Conservation (phyloP, 2,888 invertebrate species). For the Acleris emargana region DNA sequence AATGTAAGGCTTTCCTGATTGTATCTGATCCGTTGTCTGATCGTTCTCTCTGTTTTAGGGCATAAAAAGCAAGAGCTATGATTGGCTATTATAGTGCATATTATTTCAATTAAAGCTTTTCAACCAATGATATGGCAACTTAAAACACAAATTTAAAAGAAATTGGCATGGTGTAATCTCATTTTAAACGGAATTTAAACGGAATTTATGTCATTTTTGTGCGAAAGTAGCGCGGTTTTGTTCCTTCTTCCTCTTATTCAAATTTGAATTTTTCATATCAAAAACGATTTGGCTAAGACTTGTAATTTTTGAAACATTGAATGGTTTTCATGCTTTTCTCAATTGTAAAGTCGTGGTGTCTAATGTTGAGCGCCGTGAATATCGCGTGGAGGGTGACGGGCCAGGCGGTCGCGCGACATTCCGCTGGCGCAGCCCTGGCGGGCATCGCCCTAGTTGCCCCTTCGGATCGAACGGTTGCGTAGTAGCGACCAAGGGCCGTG, state of each 20-base stretch:
- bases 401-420: conserved; percentile 64
- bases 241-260: conserved; percentile 47
- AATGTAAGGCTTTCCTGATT: too few relatives aligned
- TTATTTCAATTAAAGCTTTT: background rate
- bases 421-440: conserved; percentile 81
- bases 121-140: background rate
- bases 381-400: conserved; percentile 42
- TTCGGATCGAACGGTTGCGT: conserved; percentile 81
- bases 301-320: conserved; percentile 2
- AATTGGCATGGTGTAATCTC: background rate
- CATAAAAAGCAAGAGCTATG: background rate
- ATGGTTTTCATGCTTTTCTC: background rate
- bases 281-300: conserved; percentile 28
- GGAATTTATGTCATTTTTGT: conserved; percentile 47
- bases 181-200: background rate
- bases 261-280: conserved; percentile 54
- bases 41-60: background rate
- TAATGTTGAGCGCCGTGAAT: conserved; percentile 27
- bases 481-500: conserved; percentile 65
- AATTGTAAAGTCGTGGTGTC: conserved; percentile 9
- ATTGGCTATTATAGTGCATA: background rate
- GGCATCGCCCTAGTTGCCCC: conserved; percentile 80
- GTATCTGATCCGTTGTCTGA: background rate
- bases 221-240: conserved; percentile 67
- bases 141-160: background rate